Conservation (phyloP, 1,140 invertebrate genomes). For the Panulirus ornatus region DNA sequence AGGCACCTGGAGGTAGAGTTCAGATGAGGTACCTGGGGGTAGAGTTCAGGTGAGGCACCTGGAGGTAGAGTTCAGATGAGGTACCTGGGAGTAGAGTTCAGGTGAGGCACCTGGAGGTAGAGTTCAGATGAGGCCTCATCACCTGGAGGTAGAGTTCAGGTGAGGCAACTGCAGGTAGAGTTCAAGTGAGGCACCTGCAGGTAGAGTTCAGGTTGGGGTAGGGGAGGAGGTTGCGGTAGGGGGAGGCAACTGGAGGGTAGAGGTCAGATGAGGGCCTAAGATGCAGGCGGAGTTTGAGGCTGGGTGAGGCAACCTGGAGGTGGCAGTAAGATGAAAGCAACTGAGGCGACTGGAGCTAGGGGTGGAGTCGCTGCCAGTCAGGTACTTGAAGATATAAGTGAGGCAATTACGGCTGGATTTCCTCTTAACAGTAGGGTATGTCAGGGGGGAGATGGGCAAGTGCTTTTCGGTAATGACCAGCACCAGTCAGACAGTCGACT, state of each 20-base stretch:
- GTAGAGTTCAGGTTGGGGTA: neutral
- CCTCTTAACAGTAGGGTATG: no score
- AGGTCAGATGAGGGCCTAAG: neutral
- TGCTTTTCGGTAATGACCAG: no score
- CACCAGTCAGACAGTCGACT: no score
- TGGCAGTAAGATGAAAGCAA: neutral
- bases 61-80: no score
- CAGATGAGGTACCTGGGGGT: no score
- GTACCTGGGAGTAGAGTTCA: no score
- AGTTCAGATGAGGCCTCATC: no score
- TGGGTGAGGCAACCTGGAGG: neutral
- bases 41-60: no score
- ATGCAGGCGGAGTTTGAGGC: neutral
- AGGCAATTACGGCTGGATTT: neutral
- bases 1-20: no score
- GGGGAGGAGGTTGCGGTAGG: neutral
- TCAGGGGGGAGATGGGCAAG: no score
- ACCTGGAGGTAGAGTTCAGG: no score
- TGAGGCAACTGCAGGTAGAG: neutral
- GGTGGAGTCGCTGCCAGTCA: neutral
- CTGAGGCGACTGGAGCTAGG: neutral
- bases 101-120: no score
- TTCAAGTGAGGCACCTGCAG: neutral
- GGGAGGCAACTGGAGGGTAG: neutral
- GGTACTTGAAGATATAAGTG: neutral